Percentiles rank a stretch among this genome's conserved stretches.
Conservation (phyloP, 2,113 vertebrate genomes). For the Aplodontia rufa region DNA sequence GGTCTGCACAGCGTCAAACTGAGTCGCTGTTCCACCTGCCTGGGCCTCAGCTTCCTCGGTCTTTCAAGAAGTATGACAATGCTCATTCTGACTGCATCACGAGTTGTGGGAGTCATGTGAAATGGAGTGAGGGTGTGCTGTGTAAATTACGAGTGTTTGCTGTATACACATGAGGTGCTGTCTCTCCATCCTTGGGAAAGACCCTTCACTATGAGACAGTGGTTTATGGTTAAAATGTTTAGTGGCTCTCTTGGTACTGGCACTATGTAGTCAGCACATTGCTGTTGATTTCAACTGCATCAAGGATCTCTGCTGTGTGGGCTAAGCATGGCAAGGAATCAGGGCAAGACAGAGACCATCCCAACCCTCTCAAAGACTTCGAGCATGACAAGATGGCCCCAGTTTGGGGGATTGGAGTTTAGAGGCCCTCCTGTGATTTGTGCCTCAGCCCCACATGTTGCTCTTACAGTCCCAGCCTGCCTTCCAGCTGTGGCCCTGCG, state of each 20-base stretch:
- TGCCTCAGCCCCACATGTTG: fast-evolving
- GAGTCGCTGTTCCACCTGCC: neutral
- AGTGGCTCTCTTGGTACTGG: neutral
- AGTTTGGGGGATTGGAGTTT: neutral
- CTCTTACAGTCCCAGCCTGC: neutral
- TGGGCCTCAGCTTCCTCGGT: neutral
- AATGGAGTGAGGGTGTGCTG: fast-evolving
- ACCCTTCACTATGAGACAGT: fast-evolving
- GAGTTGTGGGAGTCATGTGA: neutral
- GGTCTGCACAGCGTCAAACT: neutral
- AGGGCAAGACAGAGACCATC: neutral
- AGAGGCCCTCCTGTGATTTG: fast-evolving
- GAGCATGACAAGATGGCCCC: neutral
- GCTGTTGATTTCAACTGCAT: neutral
- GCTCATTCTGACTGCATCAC: neutral
- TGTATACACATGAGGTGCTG: fast-evolving
- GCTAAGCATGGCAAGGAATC: fast-evolving
- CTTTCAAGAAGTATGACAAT: neutral
- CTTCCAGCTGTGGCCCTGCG: too few species aligned
- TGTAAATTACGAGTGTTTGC: neutral
- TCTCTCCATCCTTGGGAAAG: neutral
- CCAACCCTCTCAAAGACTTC: neutral
- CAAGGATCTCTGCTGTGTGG: too few species aligned
- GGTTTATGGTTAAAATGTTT: neutral
- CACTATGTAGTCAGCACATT: neutral